Base-by-base conservation (phyloP, 2,888 invertebrate genomes). In the Frankliniella fusca region DNA sequence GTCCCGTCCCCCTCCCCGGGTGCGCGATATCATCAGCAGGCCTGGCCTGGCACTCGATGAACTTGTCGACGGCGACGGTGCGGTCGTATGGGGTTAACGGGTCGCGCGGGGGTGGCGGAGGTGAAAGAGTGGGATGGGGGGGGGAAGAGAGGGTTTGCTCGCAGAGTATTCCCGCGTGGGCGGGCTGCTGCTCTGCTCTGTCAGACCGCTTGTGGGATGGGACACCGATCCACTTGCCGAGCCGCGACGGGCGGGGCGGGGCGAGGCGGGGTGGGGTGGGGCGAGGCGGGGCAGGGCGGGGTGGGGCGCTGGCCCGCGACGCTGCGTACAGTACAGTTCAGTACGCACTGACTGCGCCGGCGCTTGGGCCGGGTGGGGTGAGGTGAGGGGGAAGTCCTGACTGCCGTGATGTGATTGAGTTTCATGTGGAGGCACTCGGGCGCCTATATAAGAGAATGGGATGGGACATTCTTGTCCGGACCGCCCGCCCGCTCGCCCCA, bases 321-420 rank as follows among this genome's bases (percentile, higher is more conserved):
- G 38, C 38, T 38, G 38, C 38, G 38, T 38, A 38, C 38, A 38
- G 38, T 38, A 38, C 38, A 38, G 38, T 38, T 38, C 38, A 3
- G 38, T 38, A 38, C 38, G 38, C 38, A 38, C 38, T 38, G 38
- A 38, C 38, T 38, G 38, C 38, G 38, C 3, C 38, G 38, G 38
- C 38, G 38, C n/a, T n/a, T n/a, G 38, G 38, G 38, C 5, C 3
- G 5, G 38, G 38, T 5, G 38, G 38, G 38, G 38, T 38, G 38
- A 38, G 38, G 38, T 38, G 38, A 38, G 38, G 38, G 3, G 38
- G 38, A 38, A 38, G 2, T 38, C 61, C 15, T 18, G 61, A 27
- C 70, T 76, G 70, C 23, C 70, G 23, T 76, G 27, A 76, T 76
- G 70, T 76, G 70, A 76, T 76, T 76, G 70, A 76, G 70, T 76